These are phyloP conservation scores for Catagonus wagneri DNA, from an alignment of 2,113 vertebrate genomes.

Conservation along the genomic window DNA sequence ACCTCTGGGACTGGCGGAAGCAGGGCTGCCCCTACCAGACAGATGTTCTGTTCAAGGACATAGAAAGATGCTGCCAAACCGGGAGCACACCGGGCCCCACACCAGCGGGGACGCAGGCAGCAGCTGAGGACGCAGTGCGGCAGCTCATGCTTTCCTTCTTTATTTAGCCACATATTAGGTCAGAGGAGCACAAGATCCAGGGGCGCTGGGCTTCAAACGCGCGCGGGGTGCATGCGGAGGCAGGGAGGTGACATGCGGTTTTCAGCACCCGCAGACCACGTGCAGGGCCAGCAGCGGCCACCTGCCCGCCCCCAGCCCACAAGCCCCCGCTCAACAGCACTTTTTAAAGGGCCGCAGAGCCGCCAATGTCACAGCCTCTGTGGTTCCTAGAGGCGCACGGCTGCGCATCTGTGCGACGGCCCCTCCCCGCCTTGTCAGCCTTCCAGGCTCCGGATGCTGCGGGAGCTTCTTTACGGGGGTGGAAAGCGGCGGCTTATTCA, in stretches of 20 bases:
- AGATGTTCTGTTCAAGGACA: accelerated
- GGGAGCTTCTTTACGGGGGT: neutral
- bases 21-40: neutral
- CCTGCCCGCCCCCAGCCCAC: neutral
- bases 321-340: accelerated
- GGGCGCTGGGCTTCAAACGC: accelerated
- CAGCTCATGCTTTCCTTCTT: neutral
- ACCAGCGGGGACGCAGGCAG: neutral
- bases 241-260: accelerated
- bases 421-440: neutral
- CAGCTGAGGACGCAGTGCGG: neutral
- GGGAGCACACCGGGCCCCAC: neutral
- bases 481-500: accelerated
- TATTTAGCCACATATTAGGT: neutral
- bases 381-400: accelerated
- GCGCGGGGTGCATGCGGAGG: accelerated
- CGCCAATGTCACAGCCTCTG: neutral
- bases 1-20: neutral
- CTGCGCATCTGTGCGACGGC: accelerated
- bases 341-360: neutral
- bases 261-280: neutral
- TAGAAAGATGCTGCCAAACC: neutral
- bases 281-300: accelerated
- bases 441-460: neutral
- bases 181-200: neutral